Conservation (phyloP, 2,797 vertebrate genomes). For the Acipenser transmontanus region DNA sequence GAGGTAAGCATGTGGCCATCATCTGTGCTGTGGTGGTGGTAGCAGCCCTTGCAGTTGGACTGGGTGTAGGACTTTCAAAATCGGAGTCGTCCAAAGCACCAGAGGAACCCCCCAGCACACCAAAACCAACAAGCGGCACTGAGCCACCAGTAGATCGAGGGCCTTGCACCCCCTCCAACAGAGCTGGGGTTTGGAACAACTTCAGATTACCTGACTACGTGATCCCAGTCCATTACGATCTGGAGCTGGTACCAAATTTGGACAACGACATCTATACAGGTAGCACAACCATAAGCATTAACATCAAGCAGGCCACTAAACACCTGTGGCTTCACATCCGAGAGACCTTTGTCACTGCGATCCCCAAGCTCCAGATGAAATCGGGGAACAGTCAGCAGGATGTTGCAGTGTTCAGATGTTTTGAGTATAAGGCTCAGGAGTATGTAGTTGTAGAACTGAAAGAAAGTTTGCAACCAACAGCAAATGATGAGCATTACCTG, state of each 20-base stretch:
- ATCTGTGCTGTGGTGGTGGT: conserved; percentile 62
- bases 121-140: conserved; percentile 15
- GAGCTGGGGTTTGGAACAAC: conserved; percentile 64
- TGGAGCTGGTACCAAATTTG: conserved; percentile 75
- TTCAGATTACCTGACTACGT: conserved; percentile 78
- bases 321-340: conserved; percentile 87
- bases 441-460: conserved; percentile 76
- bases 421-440: conserved; percentile 69
- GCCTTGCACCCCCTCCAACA: conserved; percentile 58
- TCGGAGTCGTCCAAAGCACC: conserved; percentile 28
- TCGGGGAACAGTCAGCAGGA: conserved; percentile 18
- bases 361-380: conserved; percentile 29
- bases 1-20: conserved; percentile 63
- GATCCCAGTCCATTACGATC: conserved; percentile 74
- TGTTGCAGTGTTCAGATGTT: conserved; percentile 65
- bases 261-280: conserved; percentile 70
- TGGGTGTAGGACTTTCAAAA: conserved; percentile 73
- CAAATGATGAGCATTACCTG: conserved; percentile 43
- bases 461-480: conserved; percentile 39
- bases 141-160: conserved; percentile 23
- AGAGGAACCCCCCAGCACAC: background rate
- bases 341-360: conserved; percentile 66
- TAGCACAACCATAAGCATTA: conserved; percentile 61
- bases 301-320: conserved; percentile 45
- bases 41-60: conserved; percentile 77